These are phyloP conservation scores for Tinea trinotella DNA, from an alignment of 2,888 invertebrate species.

Conservation along the genomic window DNA sequence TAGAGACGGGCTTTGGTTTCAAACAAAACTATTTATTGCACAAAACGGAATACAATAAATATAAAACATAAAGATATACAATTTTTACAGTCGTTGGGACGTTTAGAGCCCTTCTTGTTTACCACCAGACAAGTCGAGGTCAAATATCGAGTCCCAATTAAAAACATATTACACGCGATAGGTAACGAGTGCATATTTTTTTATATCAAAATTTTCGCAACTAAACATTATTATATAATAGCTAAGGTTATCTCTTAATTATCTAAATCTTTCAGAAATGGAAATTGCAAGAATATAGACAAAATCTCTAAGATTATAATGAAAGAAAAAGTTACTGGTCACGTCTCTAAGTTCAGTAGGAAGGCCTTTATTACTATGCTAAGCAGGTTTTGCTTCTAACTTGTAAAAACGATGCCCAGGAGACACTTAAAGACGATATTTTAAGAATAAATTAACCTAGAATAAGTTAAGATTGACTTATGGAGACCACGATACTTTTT, in stretches of 20 bases:
- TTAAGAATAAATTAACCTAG: not conserved
- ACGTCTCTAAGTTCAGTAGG: conserved; percentile 17
- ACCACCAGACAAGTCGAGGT: too few relatives aligned
- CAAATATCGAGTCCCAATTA: too few relatives aligned
- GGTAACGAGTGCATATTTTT: too few relatives aligned
- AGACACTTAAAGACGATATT: not conserved
- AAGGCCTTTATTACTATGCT: conserved; percentile 35
- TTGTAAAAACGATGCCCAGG: conserved; percentile 12
- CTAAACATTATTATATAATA: not conserved
- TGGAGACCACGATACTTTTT: too few relatives aligned
- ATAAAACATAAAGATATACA: too few relatives aligned
- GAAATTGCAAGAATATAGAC: not conserved
- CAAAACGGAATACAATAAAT: too few relatives aligned
- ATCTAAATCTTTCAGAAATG: not conserved
- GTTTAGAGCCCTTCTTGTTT: too few relatives aligned
- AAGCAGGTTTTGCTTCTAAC: conserved; percentile 26
- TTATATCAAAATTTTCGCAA: not conserved
- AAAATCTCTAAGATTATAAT: not conserved
- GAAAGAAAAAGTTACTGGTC: conserved; percentile 11
- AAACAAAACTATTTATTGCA: too few relatives aligned
- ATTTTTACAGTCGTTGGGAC: too few relatives aligned
- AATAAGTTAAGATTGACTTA: not conserved
- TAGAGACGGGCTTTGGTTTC: not conserved
- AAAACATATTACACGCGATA: too few relatives aligned
- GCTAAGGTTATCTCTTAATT: not conserved